Evolutionary conservation across 2,888 invertebrate genomes (phyloP).

Genomic region (Brassicogethes aeneus): DNA sequence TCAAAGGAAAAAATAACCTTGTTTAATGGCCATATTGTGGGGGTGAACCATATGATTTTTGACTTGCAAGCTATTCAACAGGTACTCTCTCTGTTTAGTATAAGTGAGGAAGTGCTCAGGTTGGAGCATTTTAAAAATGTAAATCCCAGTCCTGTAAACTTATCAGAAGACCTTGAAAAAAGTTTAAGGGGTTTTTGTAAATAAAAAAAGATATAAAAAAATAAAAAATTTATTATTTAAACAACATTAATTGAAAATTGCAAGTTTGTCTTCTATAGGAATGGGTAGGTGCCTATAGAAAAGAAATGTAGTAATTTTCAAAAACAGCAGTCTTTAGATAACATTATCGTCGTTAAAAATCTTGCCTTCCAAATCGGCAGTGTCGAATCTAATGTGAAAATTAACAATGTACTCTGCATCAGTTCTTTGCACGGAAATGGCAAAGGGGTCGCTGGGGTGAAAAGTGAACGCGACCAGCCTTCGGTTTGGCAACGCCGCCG

Average conservation of each 20-base stretch:
- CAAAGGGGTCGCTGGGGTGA: slow-evolving; percentile 93
- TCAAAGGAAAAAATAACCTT: slow-evolving; percentile 24
- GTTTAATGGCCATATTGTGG: slow-evolving; percentile 40
- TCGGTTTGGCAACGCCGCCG: slow-evolving; percentile 59
- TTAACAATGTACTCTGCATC: slow-evolving; percentile 91
- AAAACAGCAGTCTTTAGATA: neutral
- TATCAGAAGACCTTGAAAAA: slow-evolving; percentile 14
- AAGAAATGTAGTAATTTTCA: too few species aligned
- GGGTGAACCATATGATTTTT: slow-evolving; percentile 42
- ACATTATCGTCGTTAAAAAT: slow-evolving; percentile 17
- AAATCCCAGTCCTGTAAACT: slow-evolving; percentile 10
- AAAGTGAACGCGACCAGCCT: slow-evolving; percentile 90
- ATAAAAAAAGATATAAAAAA: too few species aligned
- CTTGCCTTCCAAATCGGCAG: slow-evolving; percentile 13
- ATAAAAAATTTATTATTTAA: too few species aligned
- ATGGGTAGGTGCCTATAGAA: too few species aligned
- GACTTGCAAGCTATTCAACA: slow-evolving; percentile 40
- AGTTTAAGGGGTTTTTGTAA: too few species aligned
- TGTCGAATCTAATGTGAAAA: slow-evolving; percentile 68
- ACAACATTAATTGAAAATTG: too few species aligned
- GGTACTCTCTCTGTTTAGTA: slow-evolving; percentile 40
- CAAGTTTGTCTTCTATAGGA: too few species aligned
- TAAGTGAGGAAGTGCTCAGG: slow-evolving; percentile 35
- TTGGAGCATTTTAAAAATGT: slow-evolving; percentile 39
- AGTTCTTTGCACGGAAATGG: slow-evolving; percentile 89